Percentiles rank a stretch among this genome's conserved stretches.
Conservation (phyloP, 2,888 invertebrate genomes). For the Lutraria lutraria region DNA sequence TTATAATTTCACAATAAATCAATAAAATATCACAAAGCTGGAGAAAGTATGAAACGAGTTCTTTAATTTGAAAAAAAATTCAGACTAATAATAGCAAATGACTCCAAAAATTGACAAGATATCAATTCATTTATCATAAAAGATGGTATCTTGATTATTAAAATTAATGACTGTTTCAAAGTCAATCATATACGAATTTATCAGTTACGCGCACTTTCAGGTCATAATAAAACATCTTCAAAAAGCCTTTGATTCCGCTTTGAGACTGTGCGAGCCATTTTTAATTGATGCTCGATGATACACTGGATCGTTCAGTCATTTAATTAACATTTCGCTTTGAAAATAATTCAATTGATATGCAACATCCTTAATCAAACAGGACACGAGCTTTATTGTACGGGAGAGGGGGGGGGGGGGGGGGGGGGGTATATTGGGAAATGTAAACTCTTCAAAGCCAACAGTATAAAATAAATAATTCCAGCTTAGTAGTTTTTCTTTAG, state of each 20-base stretch:
- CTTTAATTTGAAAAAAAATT: conserved; percentile 10
- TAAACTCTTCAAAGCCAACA: background rate
- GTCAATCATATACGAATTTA: conserved; percentile 27
- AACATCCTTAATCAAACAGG: background rate
- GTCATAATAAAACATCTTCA: conserved; percentile 35
- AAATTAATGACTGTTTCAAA: conserved; percentile 39
- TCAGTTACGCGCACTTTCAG: conserved; percentile 36
- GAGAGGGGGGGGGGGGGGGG: background rate
- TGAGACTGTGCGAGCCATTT: background rate
- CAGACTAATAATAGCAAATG: conserved; percentile 25
- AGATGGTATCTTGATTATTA: conserved; percentile 20
- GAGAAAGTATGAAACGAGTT: background rate
- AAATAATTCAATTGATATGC: conserved; percentile 6
- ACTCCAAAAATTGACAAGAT: conserved; percentile 29
- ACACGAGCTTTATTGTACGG: background rate
- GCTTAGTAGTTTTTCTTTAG: background rate
- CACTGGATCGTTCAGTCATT: conserved; percentile 2
- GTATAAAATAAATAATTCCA: conserved; percentile 9
- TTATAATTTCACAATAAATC: conserved; percentile 5
- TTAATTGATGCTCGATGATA: conserved; percentile 9
- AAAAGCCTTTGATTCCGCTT: conserved; percentile 20
- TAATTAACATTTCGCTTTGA: conserved; percentile 22
- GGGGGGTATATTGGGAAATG: no score
- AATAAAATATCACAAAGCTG: background rate
- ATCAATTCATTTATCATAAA: conserved; percentile 25